Base-by-base conservation (phyloP, 2,888 invertebrate species). In the Loripinus fragilis region DNA sequence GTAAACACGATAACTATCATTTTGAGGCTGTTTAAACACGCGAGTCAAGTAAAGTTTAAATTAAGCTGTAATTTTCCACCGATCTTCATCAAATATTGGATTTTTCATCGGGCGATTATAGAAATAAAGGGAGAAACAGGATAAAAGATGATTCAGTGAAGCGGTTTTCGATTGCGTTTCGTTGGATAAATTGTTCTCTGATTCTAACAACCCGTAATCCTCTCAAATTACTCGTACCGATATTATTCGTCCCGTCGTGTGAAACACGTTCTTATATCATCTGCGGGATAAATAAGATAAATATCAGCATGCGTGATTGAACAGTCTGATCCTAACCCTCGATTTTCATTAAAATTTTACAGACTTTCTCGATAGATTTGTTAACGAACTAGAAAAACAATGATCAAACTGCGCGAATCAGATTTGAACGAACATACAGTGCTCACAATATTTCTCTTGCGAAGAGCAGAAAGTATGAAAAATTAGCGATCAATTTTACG, bases 401-500 rank as follows among this genome's bases (percentile, higher is more conserved):
- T n/a, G n/a, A n/a, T n/a, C n/a, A n/a, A n/a, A n/a, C n/a, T n/a
- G n/a, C n/a, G n/a, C n/a, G n/a, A n/a, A n/a, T n/a, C n/a, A n/a
- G n/a, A n/a, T n/a, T n/a, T n/a, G n/a, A n/a, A n/a, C n/a, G n/a
- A n/a, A n/a, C n/a, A n/a, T n/a, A n/a, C n/a, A n/a, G n/a, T n/a
- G n/a, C n/a, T n/a, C n/a, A n/a, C n/a, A n/a, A n/a, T n/a, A n/a
- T n/a, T n/a, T n/a, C n/a, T n/a, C n/a, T n/a, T n/a, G n/a, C n/a
- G n/a, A n/a, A n/a, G n/a, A n/a, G n/a, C n/a, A n/a, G n/a, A n/a
- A n/a, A 60, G 33, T 30, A 2, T 60, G 33, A 45, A 52, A 73
- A 33, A 50, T 67, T 73, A 38, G 35, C 50, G 35, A 67, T 73
- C 73, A 66, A 73, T 73, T 73, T 67, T 67, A 50, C 66, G 35